These are phyloP conservation scores for Paracyclopina nana DNA, from an alignment of 1,140 invertebrate species.

Conservation along the genomic window DNA sequence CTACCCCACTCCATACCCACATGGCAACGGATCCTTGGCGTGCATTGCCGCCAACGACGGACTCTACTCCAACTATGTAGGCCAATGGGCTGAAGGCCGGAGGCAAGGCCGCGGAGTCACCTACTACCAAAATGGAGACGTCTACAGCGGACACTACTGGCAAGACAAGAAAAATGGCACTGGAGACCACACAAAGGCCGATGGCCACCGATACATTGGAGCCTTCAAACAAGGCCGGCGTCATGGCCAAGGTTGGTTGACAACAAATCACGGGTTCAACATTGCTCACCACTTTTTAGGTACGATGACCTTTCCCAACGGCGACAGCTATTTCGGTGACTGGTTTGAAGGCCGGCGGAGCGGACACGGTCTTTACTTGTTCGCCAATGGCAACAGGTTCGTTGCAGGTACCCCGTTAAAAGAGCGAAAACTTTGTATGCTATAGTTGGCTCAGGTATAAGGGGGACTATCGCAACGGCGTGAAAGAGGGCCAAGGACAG, in stretches of 20 bases:
- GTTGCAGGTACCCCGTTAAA: no score
- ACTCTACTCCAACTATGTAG: no score
- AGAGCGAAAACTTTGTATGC: no score
- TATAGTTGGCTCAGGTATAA: no score
- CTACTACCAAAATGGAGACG: conserved; percentile 7
- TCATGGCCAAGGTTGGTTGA: conserved; percentile 4
- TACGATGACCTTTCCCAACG: conserved; percentile 15
- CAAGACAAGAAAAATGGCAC: conserved; percentile 9
- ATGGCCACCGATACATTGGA: conserved; percentile 9
- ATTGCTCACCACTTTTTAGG: neutral
- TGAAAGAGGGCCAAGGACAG: neutral
- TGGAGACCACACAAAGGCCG: neutral
- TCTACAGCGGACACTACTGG: conserved; percentile 6
- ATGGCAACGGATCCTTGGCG: conserved; percentile 8
- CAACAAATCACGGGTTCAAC: neutral
- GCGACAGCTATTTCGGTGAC: conserved; percentile 15
- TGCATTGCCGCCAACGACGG: no score
- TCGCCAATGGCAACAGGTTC: conserved; percentile 8
- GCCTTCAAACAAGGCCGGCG: neutral
- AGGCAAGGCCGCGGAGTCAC: conserved; percentile 10
- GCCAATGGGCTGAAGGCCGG: conserved; percentile 1
- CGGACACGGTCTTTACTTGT: conserved; percentile 11
- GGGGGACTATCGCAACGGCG: conserved; percentile 3
- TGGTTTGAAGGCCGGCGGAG: conserved; percentile 2
- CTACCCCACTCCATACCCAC: neutral